A percentile compares a stretch with the other conserved stretches of the same genome.
Conservation (phyloP, 1,140 invertebrate genomes). For the Cydia strobilella region DNA sequence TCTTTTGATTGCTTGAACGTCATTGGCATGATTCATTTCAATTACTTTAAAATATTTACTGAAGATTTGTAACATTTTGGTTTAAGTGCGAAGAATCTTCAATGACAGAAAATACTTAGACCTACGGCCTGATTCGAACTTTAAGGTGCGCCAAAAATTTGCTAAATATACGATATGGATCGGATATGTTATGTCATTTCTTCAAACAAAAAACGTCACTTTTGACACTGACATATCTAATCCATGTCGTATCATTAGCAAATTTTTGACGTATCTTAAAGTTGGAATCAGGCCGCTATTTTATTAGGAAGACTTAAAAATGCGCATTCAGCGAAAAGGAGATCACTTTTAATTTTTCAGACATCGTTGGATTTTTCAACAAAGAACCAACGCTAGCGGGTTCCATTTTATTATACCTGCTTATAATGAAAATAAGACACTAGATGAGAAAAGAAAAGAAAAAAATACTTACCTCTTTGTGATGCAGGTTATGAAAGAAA, state of each 20-base stretch:
- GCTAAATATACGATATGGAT: too few relatives aligned
- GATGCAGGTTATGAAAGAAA: slow-evolving; percentile 70
- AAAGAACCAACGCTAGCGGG: slow-evolving; percentile 51
- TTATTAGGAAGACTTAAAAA: slow-evolving; percentile 13
- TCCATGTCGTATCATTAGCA: too few relatives aligned
- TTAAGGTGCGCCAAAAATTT: too few relatives aligned
- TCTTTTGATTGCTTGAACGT: slow-evolving; percentile 6
- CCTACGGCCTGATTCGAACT: too few relatives aligned
- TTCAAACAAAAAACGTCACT: too few relatives aligned
- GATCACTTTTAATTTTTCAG: slow-evolving; percentile 51
- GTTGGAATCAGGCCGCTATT: too few relatives aligned
- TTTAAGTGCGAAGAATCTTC: background rate
- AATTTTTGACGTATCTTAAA: too few relatives aligned
- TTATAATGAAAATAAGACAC: slow-evolving; percentile 62
- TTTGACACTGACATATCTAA: too few relatives aligned
- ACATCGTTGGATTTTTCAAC: slow-evolving; percentile 53
- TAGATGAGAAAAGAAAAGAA: slow-evolving; percentile 54
- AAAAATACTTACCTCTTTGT: slow-evolving; percentile 62
- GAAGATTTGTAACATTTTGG: background rate
- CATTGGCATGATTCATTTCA: background rate
- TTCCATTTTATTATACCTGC: slow-evolving; percentile 55
- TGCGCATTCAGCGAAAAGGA: slow-evolving; percentile 20
- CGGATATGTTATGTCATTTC: too few relatives aligned
- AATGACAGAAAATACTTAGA: background rate
- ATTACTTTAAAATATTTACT: background rate